Evolutionary conservation across 37 sponge, comb jelly and placozoan species (phyloP).

Genomic region (Mnemiopsis leidyi): DNA sequence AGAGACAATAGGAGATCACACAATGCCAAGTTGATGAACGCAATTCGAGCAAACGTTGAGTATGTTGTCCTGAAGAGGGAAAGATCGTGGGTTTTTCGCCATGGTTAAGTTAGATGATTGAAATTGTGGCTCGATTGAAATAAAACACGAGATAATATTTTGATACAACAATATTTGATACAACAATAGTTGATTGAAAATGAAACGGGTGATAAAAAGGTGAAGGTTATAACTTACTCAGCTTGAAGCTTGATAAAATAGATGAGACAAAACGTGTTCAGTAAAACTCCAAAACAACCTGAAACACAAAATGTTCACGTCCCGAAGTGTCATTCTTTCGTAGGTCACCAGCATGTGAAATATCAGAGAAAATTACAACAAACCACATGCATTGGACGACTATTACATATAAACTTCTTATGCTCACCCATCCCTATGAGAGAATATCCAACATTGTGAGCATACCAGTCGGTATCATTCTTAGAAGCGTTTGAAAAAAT

Average conservation of each 20-base stretch:
- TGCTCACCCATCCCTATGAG: not conserved
- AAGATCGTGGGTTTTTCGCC: not conserved
- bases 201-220: not conserved
- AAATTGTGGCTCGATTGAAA: too few species aligned
- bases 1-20: conserved; percentile 11
- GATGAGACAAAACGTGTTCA: conserved; percentile 22
- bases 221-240: not conserved
- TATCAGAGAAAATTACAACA: too few species aligned
- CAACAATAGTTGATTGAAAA: not conserved
- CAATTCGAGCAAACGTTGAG: not conserved
- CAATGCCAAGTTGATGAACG: conserved; percentile 54
- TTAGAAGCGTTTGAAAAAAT: not conserved
- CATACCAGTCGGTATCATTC: not conserved
- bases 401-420: too few species aligned
- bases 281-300: not conserved
- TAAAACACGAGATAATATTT: not conserved
- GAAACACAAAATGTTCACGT: not conserved
- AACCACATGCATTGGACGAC: too few species aligned
- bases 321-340: not conserved
- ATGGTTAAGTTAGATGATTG: too few species aligned
- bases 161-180: not conserved
- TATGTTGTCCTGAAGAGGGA: not conserved
- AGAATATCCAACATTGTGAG: not conserved
- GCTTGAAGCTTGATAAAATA: not conserved
- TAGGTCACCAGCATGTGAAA: not conserved